A percentile compares a stretch with the other conserved stretches of the same genome.
Evolutionary conservation across 2,113 vertebrate genomes (phyloP).

Genomic region (Petrocephalus zakoni): DNA sequence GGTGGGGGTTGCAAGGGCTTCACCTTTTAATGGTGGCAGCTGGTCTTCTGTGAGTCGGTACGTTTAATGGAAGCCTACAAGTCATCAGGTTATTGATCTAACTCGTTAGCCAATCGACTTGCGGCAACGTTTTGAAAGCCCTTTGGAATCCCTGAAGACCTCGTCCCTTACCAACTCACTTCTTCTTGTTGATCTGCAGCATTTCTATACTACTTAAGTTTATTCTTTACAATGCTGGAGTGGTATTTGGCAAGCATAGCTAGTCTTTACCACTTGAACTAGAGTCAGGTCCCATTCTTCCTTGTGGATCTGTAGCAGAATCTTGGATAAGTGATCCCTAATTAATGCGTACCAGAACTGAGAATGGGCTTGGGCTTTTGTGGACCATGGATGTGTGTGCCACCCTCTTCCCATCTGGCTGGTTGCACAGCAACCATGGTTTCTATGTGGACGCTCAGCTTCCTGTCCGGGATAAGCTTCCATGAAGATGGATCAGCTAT

Average conservation of each 20-base stretch:
- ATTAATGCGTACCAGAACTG: not conserved
- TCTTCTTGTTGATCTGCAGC: not conserved
- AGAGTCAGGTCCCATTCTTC: not conserved
- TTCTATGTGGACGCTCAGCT: not conserved
- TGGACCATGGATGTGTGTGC: not conserved
- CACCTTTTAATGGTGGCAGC: no score
- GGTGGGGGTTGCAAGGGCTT: not conserved
- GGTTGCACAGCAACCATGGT: not conserved
- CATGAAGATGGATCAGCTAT: no score
- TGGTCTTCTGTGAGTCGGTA: not conserved
- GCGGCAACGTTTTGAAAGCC: not conserved
- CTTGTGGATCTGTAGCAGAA: not conserved
- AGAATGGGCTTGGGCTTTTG: not conserved
- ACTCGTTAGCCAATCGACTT: constrained; percentile 11
- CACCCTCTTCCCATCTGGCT: not conserved
- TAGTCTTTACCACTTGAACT: not conserved
- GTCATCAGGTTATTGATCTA: not conserved
- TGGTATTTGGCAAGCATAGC: not conserved
- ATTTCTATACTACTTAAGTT: not conserved
- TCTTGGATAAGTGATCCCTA: not conserved
- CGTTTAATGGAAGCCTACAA: not conserved
- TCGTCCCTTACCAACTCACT: not conserved
- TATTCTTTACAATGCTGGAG: not conserved
- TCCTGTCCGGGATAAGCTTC: no score
- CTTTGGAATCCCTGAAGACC: not conserved